Base-by-base conservation (phyloP, 2,888 invertebrate species). In the Ophion obscuratus region DNA sequence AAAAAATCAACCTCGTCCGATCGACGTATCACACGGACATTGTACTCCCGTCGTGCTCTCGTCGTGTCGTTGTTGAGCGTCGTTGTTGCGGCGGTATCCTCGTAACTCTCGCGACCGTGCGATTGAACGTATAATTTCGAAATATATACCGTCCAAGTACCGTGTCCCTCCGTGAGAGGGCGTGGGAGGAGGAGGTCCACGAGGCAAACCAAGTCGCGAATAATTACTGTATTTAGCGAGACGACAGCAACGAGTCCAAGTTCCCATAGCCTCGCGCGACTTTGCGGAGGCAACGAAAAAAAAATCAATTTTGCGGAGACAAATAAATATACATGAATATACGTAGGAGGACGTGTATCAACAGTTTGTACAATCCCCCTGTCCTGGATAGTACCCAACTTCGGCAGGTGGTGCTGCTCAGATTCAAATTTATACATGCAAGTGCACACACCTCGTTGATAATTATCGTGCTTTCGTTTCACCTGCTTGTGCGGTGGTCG, bases 141-240 rank as follows among this genome's bases (percentile, higher is more conserved):
- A 74, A 70, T 79, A 81, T 81, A 88, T 88, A 89, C 87, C 89
- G 90, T 86, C 87, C 92, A 92, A 91, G 91, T 91, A 92, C 90
- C 92, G 89, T 93, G 91, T 93, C 92, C 91, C 91, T 90, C 89
- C 83, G 87, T 47, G 47, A 66, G 71, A 68, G 73, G 67, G 73
- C 67, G 83, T 62, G 64, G 68, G 79, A 68, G 70, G 36, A 67
- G 57, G 71, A 59, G 83, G 62, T 27, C 53, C 67, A 64, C 62
- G 75, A 40, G 71, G 73, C 44, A 79, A 67, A 75, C 79, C 68
- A 79, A 70, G 53, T 36, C 74, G 59, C 78, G 79, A 89, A 61
- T 93, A 93, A 94, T 93, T 92, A 93, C 91, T 90, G 92, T 93
- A 89, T 92, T 93, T 92, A 92, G 82, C 82, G 85, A 85, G 90